A percentile compares a stretch with the other conserved stretches of the same genome.
phyloP scores from a whole-genome alignment of 2,888 invertebrate genomes.

The Drosophila kuntzei region DNA sequence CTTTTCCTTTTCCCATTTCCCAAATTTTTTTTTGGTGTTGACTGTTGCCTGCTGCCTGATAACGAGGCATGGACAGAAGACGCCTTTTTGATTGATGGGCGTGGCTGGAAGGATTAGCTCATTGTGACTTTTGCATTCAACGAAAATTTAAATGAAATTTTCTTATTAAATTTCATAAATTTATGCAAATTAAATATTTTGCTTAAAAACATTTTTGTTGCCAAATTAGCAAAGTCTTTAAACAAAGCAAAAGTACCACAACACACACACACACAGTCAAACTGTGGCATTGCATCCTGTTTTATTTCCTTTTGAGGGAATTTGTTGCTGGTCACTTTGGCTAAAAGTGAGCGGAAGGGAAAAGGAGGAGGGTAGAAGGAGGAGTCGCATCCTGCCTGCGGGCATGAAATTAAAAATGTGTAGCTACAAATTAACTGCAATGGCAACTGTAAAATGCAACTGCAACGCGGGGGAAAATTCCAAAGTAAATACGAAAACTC shows the following conservation, averaged over 20 bases:
- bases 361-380: not conserved
- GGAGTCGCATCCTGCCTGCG: constrained; percentile 20
- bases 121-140: constrained; percentile 49
- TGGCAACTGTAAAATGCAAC: constrained; percentile 31
- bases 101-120: constrained; percentile 4
- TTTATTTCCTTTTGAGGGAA: constrained; percentile 38
- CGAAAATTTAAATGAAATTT: constrained; percentile 15
- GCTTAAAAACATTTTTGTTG: constrained; percentile 9
- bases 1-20: not conserved
- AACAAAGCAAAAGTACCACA: constrained; percentile 13
- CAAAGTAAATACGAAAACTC: constrained; percentile 26
- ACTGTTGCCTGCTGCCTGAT: constrained; percentile 51
- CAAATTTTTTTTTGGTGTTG: constrained; percentile 27
- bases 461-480: not conserved
- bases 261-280: constrained; percentile 8
- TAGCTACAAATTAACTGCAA: constrained; percentile 67
- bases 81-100: constrained; percentile 59
- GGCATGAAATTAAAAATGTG: constrained; percentile 61
- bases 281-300: constrained; percentile 38
- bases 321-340: constrained; percentile 20
- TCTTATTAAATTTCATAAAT: not conserved
- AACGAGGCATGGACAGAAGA: constrained; percentile 40
- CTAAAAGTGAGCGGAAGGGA: not conserved
- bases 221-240: constrained; percentile 23
- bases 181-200: constrained; percentile 15